A percentile compares a stretch with the other conserved stretches of the same genome.
These are phyloP conservation scores for Drosophila ezoana DNA, from an alignment of 2,888 invertebrate species.

Conservation along the genomic window DNA sequence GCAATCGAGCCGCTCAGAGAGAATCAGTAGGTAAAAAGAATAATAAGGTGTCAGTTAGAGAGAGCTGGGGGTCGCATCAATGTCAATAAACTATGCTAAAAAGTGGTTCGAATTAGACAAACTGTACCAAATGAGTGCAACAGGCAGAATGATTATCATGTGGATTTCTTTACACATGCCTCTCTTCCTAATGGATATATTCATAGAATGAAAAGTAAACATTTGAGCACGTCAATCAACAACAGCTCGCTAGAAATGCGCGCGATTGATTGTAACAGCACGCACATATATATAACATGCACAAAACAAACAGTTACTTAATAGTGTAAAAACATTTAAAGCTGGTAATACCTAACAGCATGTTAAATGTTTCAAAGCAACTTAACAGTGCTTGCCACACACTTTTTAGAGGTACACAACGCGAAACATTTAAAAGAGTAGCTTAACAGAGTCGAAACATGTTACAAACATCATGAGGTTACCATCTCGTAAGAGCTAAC, in stretches of 20 bases:
- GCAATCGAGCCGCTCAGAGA: slow-evolving; percentile 12
- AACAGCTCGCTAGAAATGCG: neutral
- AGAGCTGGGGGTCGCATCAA: slow-evolving; percentile 32
- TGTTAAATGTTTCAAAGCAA: too few species aligned
- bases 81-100: slow-evolving; percentile 17
- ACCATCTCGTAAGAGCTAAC: too few species aligned
- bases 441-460: neutral
- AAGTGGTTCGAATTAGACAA: neutral
- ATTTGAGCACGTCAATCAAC: neutral
- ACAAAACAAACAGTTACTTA: neutral
- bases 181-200: too few species aligned
- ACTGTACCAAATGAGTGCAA: neutral
- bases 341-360: too few species aligned
- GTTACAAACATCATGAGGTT: neutral
- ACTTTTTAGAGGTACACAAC: too few species aligned
- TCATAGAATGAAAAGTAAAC: neutral
- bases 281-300: neutral
- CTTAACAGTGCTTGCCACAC: too few species aligned
- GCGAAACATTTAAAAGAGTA: neutral
- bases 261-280: neutral
- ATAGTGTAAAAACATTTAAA: neutral
- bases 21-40: slow-evolving; percentile 7
- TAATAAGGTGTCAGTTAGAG: neutral
- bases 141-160: neutral
- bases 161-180: too few species aligned